These are phyloP conservation scores for Halcyon badia DNA, from an alignment of 2,797 vertebrate genomes.

Conservation along the genomic window DNA sequence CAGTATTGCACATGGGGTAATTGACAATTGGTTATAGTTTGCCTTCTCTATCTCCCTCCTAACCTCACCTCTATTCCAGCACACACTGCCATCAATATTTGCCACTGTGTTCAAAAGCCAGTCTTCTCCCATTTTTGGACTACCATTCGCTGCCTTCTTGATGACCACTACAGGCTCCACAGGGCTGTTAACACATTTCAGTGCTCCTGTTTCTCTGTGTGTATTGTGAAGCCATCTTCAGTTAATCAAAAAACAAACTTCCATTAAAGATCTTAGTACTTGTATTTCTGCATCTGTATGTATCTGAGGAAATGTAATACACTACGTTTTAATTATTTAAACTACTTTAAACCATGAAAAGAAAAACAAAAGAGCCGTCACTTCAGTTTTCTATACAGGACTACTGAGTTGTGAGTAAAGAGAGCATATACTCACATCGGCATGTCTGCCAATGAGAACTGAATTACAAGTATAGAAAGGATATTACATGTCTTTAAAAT, in stretches of 20 bases:
- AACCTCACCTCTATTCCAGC: not conserved
- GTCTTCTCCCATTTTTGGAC: rapidly evolving
- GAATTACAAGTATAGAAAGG: not conserved
- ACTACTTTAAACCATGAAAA: not conserved
- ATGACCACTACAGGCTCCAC: not conserved
- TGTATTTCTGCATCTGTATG: not conserved
- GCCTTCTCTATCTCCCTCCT: not conserved
- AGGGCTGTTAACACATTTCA: not conserved
- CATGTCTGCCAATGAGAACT: not conserved
- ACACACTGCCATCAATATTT: not conserved
- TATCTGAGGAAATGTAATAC: not conserved
- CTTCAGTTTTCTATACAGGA: not conserved
- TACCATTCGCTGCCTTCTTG: not conserved
- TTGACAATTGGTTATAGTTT: too few relatives aligned
- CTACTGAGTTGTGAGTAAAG: not conserved
- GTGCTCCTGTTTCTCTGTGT: not conserved
- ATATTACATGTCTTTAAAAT: not conserved
- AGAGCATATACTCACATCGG: not conserved
- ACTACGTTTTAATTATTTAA: not conserved
- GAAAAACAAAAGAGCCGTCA: not conserved
- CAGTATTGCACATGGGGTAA: not conserved
- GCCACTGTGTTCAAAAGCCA: not conserved
- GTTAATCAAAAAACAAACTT: not conserved
- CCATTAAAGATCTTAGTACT: not conserved
- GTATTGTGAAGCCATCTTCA: not conserved